Evolutionary conservation across 2,797 vertebrate species (phyloP).

Genomic region (Myripristis jacobus): DNA sequence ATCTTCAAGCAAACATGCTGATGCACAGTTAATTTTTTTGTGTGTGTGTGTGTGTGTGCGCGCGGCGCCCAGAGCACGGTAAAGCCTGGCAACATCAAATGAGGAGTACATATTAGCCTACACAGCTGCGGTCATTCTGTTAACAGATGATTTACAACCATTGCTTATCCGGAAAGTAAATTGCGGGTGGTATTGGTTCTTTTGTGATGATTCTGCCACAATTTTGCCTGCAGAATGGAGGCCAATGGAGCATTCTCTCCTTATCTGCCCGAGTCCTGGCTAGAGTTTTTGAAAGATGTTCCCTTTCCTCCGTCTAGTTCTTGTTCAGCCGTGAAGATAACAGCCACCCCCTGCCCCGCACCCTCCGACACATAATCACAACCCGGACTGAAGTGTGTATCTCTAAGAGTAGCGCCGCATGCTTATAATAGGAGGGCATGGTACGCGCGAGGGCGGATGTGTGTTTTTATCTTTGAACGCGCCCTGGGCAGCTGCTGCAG

Average conservation of each 20-base stretch:
- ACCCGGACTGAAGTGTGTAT: constrained; percentile 68
- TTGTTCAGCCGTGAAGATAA: constrained; percentile 74
- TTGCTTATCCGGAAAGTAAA: constrained; percentile 66
- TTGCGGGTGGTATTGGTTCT: constrained; percentile 54
- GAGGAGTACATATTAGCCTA: constrained; percentile 8
- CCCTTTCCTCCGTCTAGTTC: constrained; percentile 64
- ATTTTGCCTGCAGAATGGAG: constrained; percentile 65
- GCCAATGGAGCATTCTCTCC: constrained; percentile 61
- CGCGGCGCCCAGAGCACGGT: not conserved
- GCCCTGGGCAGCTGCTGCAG: constrained; percentile 35
- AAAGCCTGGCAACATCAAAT: constrained; percentile 8
- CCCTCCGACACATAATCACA: constrained; percentile 71
- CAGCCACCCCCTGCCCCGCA: constrained; percentile 5
- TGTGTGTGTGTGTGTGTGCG: not conserved
- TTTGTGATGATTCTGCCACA: constrained; percentile 65
- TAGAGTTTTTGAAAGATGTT: constrained; percentile 68
- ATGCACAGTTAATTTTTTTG: not conserved
- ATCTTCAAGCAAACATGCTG: constrained; percentile 22
- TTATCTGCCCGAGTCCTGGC: constrained; percentile 68
- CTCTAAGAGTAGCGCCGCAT: constrained; percentile 70
- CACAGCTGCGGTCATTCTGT: constrained; percentile 60
- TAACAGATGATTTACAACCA: constrained; percentile 68
- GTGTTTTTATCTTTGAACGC: constrained; percentile 63
- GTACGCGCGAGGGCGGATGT: constrained; percentile 37
- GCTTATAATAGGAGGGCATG: constrained; percentile 64